Evolutionary conservation across 2,113 vertebrate species (phyloP), one percentile per base, ranked within the genome.

Genomic region (Pseudorasbora parva): DNA sequence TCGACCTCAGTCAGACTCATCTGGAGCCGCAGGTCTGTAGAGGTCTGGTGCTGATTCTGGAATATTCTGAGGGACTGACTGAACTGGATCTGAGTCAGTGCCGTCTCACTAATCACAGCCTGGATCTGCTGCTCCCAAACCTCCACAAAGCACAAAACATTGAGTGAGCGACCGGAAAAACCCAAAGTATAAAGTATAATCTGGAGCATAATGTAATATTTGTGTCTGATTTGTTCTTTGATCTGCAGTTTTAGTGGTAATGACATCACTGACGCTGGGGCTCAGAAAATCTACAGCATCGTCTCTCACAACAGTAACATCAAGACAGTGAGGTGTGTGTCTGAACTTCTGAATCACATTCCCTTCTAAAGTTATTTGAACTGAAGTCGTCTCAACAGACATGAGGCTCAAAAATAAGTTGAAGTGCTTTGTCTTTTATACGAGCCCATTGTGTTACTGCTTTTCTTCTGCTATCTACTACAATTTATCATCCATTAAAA

Each of bases 1-100:
- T 90, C 62, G 89, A 89, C 85, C 81, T 90, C 83, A 89, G 89
- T 80, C 57, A 88, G 21, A 88, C 81, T 25, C 68, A 19, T 19
- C 81, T 90, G 83, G 75, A 85, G 25, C 17, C 12, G 19, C 66
- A 41, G 64, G 21, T 68, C 59, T 90, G 83, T 75, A 72, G 72
- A 74, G 72, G 74, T n/a, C 69, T 90, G 82, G 86, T 51, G 1
- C 74, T 88, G 62, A 4, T 89, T 76, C 78, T 90, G 85, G 85
- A 89, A 41, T 49, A 85, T 45, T 86, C 81, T 75, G 86, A 88
- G 51, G 87, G 86, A 7, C 60, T 88, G 12, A 83, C 68, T 47
- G 83, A 90, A 75, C 88, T 89, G 78, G 85, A 90, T 84, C 86
- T 90, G 54, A 90, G 84, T 74, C 80, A 88, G 72, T 90, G 89